Conservation (phyloP, 2,797 vertebrate species). For the Alectoris magna region DNA sequence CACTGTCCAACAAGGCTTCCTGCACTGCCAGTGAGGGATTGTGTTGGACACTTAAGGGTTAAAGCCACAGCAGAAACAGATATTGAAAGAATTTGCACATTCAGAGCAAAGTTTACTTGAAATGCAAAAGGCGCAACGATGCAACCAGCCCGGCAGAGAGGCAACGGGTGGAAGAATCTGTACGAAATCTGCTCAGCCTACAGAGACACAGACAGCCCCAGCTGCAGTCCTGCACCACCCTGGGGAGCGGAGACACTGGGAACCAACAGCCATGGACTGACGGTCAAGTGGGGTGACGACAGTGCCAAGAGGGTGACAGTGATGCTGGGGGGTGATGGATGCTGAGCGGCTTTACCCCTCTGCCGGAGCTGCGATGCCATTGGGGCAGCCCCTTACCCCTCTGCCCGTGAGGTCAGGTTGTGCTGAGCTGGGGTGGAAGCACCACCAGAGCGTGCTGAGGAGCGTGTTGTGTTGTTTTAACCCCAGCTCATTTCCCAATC, state of each 20-base stretch:
- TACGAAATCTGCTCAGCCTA: not conserved
- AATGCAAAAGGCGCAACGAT: not conserved
- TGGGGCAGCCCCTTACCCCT: not conserved
- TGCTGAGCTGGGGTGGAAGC: not conserved
- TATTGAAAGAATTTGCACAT: not conserved
- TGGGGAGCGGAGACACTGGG: not conserved
- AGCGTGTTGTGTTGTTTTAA: constrained; percentile 48
- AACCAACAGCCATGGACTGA: not conserved
- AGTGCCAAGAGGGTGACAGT: not conserved
- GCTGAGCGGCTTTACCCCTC: not conserved
- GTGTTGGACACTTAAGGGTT: not conserved
- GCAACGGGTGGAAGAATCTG: not conserved
- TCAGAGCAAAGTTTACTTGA: not conserved
- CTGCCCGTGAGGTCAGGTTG: not conserved
- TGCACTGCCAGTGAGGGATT: not conserved
- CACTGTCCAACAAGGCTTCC: not conserved
- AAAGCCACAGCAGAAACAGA: not conserved
- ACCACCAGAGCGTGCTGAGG: not conserved
- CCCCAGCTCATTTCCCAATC: constrained; percentile 54
- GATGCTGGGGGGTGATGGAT: not conserved
- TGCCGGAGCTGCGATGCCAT: not conserved
- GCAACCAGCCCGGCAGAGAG: not conserved
- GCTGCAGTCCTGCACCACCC: not conserved
- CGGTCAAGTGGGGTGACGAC: not conserved
- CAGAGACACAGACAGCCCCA: not conserved